A percentile compares a stretch with the other conserved stretches of the same genome.
Conservation (phyloP, 2,888 invertebrate species). For the Amaurobius ferox region DNA sequence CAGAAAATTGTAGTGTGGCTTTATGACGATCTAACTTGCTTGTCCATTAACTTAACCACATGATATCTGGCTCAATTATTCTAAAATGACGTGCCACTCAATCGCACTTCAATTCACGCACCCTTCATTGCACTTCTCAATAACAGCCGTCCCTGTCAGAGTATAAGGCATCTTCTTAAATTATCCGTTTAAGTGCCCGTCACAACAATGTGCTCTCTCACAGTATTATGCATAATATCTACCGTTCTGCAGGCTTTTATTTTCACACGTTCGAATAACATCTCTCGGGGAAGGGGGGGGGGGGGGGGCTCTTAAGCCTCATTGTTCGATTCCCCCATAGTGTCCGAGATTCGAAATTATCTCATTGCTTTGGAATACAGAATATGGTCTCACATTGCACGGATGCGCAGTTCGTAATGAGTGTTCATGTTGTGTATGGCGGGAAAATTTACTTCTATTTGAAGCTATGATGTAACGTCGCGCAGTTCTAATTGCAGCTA, state of each 20-base stretch:
- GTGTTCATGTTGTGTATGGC: too few relatives aligned
- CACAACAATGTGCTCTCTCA: too few relatives aligned
- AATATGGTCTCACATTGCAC: too few relatives aligned
- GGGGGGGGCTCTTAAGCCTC: neutral
- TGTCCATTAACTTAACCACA: too few relatives aligned
- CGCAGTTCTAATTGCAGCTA: too few relatives aligned
- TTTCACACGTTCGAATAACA: neutral
- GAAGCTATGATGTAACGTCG: too few relatives aligned
- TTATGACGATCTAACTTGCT: too few relatives aligned
- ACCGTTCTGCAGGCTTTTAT: neutral
- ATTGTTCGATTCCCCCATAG: neutral
- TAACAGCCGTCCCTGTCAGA: neutral
- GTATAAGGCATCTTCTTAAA: neutral
- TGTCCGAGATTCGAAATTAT: neutral
- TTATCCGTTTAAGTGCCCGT: neutral
- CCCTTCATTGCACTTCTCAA: too few relatives aligned
- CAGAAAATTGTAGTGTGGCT: too few relatives aligned
- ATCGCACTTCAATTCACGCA: neutral
- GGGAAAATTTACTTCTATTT: too few relatives aligned
- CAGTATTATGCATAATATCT: neutral
- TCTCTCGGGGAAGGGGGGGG: neutral
- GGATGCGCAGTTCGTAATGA: too few relatives aligned
- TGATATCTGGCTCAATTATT: neutral
- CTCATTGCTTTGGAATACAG: neutral
- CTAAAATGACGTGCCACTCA: conserved; percentile 3